These are phyloP conservation scores for Sminthopsis crassicaudata DNA, from an alignment of 2,113 vertebrate species.

Conservation along the genomic window DNA sequence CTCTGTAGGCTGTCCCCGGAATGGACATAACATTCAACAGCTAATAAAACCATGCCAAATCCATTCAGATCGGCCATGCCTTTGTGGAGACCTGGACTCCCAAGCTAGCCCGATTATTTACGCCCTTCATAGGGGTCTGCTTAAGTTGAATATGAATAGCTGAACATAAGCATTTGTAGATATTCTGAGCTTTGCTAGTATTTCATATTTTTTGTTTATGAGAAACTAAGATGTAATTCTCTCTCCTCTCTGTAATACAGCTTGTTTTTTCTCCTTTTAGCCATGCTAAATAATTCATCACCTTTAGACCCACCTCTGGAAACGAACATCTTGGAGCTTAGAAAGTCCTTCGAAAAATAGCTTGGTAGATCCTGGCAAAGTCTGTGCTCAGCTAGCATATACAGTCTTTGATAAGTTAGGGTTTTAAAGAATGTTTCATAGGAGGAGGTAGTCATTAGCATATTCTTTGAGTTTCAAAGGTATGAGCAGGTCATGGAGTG, in stretches of 20 bases:
- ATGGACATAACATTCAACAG: neutral
- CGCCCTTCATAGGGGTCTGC: neutral
- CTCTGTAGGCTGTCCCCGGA: neutral
- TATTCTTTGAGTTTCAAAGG: neutral
- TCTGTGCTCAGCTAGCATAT: neutral
- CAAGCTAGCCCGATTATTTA: neutral
- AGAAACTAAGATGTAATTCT: neutral
- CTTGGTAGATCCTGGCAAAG: neutral
- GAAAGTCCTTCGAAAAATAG: neutral
- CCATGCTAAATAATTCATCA: neutral
- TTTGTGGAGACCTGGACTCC: neutral
- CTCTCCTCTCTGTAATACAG: neutral
- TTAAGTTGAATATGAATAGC: neutral
- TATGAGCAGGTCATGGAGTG: neutral
- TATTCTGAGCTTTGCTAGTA: neutral
- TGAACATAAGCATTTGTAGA: neutral
- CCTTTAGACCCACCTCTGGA: neutral
- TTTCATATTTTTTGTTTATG: neutral
- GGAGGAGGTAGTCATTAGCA: neutral
- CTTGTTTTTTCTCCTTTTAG: neutral
- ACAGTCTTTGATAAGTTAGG: neutral
- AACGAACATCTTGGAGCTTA: neutral
- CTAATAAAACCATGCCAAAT: constrained; percentile 3
- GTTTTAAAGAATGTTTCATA: neutral
- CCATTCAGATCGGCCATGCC: neutral